Base-by-base conservation (phyloP, 2,888 invertebrate species). In the Cheilosia vernalis region DNA sequence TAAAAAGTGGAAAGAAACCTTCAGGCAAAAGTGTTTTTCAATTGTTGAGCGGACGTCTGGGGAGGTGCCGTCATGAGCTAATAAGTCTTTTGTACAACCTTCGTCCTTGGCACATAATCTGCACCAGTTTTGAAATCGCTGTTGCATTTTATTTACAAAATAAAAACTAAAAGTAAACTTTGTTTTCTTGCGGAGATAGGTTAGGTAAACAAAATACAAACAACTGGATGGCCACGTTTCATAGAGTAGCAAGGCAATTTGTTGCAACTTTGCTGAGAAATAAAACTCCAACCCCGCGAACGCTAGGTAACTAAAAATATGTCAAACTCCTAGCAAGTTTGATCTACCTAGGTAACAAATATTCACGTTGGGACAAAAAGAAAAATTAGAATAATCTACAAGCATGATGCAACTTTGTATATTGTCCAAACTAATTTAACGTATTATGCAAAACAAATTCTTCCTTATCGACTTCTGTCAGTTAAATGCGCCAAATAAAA, bases 31-130 rank as follows among this genome's bases (percentile, higher is more conserved):
- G 15, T 78, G 82, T 7, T 64, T 72, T 66, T 82, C 77, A 0
- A 82, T 61, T 2, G 66, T n/a, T 13, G 49, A 15, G 2, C 55
- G 72, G 10, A 67, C 30, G 17, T 61, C 21, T 42, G 37, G 27
- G 1, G 30, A 24, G 5, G 19, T 9, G 7, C n/a, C 33, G n/a
- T 42, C 49, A 27, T 21, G 7, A 4, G 17, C 30, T 9, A 78
- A 4, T 0, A 72, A 0, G n/a, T 82, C 66, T 15, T 66, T 72
- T 15, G 60, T 15, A 19, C 40, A 44, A 0, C 33, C 60, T 7
- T 61, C 47, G 5, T n/a, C n/a, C 56, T 61, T 72, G 1, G 70
- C 72, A 61, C 82, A 82, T n/a, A 82, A 15, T 55, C 77, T 60
- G 42, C 78, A 82, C 66, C 60, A 61, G 21, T 72, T 72, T 61